These are phyloP conservation scores for Tipula lateralis DNA, from an alignment of 2,888 invertebrate genomes.

Conservation along the genomic window DNA sequence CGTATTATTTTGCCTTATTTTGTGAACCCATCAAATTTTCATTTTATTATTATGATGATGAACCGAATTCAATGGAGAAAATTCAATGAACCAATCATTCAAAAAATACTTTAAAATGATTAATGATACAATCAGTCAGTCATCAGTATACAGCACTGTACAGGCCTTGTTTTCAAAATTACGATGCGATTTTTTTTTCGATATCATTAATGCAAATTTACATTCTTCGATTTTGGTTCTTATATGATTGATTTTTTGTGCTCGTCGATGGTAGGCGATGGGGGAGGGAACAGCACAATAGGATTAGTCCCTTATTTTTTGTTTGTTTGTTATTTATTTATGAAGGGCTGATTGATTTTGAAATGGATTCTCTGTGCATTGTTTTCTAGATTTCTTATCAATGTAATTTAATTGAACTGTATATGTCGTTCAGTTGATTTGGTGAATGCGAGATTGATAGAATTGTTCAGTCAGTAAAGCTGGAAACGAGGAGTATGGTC, in stretches of 20 bases:
- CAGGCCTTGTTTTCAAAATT: not conserved
- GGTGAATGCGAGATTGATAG: not conserved
- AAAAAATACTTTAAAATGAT: not conserved
- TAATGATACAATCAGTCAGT: not conserved
- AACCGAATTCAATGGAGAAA: not conserved
- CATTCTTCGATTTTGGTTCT: not conserved
- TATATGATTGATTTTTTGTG: not conserved
- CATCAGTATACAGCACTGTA: not conserved
- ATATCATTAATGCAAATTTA: not conserved
- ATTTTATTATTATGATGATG: not conserved
- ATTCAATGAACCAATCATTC: slow-evolving; percentile 24
- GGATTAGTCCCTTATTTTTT: not conserved
- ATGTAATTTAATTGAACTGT: not conserved
- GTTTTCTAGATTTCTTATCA: not conserved
- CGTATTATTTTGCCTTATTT: not conserved
- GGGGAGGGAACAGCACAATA: not conserved
- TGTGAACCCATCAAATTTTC: not conserved
- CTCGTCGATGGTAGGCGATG: not conserved
- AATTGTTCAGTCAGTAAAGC: too few species aligned
- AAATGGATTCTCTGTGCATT: not conserved
- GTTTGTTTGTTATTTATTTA: not conserved
- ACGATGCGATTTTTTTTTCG: not conserved
- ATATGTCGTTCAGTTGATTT: too few species aligned
- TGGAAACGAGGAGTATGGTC: too few species aligned
- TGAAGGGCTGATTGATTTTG: not conserved